A percentile compares a stretch with the other conserved stretches of the same genome.
Evolutionary conservation across 2,797 vertebrate species (phyloP).

Genomic region (Macropus fuliginosus): DNA sequence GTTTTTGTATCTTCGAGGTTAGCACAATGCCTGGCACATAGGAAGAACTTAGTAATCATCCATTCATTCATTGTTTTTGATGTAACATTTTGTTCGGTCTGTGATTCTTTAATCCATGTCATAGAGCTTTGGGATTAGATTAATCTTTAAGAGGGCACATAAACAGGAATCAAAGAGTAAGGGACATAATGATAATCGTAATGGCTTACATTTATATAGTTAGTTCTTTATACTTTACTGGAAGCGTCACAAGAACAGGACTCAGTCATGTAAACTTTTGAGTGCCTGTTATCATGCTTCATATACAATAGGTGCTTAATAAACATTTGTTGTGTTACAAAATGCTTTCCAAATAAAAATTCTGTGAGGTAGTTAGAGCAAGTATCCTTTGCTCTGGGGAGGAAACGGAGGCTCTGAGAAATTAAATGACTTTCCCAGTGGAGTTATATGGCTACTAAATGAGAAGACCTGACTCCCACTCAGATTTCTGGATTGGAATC

Average conservation of each 20-base stretch:
- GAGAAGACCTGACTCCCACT: neutral
- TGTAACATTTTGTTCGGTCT: slow-evolving; percentile 23
- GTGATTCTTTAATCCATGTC: slow-evolving; percentile 39
- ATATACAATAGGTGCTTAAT: neutral
- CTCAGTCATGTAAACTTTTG: neutral
- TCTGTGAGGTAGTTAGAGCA: neutral
- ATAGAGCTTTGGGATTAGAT: slow-evolving; percentile 45
- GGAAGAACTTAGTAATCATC: neutral
- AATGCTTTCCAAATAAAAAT: neutral
- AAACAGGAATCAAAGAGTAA: slow-evolving; percentile 44
- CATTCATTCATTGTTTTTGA: neutral
- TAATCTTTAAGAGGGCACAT: slow-evolving; percentile 35
- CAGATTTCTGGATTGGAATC: neutral
- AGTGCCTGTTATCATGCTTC: neutral
- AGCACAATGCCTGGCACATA: neutral
- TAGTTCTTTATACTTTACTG: neutral
- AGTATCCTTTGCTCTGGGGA: neutral
- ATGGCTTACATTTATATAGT: neutral
- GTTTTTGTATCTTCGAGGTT: neutral
- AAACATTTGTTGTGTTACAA: neutral
- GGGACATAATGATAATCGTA: neutral
- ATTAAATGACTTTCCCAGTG: neutral
- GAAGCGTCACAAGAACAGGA: neutral
- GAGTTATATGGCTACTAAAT: neutral
- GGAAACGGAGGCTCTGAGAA: neutral